Conservation (phyloP, 2,888 invertebrate species). For the Philaethria dido region DNA sequence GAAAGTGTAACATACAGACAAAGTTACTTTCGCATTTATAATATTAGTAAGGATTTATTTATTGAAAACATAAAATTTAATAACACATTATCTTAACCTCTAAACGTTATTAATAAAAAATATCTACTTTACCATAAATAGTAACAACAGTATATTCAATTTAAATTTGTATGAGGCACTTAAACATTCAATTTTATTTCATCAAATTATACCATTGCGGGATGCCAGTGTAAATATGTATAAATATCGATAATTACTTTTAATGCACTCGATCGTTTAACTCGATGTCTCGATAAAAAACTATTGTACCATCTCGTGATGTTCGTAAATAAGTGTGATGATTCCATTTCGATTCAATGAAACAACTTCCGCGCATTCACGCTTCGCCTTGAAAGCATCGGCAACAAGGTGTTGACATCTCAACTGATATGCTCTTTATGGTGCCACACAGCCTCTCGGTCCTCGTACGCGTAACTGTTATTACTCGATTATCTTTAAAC, state of each 20-base stretch:
- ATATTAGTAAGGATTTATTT: slow-evolving; percentile 2
- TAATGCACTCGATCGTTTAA: slow-evolving; percentile 31
- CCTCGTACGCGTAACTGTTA: slow-evolving; percentile 42
- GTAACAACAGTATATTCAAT: background rate
- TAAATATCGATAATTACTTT: slow-evolving; percentile 26
- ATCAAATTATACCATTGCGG: slow-evolving; percentile 25
- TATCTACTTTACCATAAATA: slow-evolving; percentile 10
- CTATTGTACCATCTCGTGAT: slow-evolving; percentile 29
- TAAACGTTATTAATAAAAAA: slow-evolving; percentile 9
- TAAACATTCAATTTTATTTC: slow-evolving; percentile 27
- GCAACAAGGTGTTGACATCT: slow-evolving; percentile 43
- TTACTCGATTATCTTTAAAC: slow-evolving; percentile 43
- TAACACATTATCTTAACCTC: background rate
- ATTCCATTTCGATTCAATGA: slow-evolving; percentile 40
- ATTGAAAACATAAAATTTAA: background rate
- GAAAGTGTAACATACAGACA: too few relatives aligned
- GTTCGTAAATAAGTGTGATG: slow-evolving; percentile 42
- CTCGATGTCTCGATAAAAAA: slow-evolving; percentile 23
- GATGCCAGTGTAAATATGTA: slow-evolving; percentile 18
- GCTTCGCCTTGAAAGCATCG: slow-evolving; percentile 40
- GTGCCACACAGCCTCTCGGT: slow-evolving; percentile 21
- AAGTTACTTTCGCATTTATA: too few relatives aligned
- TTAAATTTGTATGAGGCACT: slow-evolving; percentile 12
- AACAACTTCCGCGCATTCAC: slow-evolving; percentile 44
- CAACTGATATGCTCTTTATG: slow-evolving; percentile 44